phyloP scores from a whole-genome alignment of 2,888 invertebrate species.

The Polylopha cassiicola region DNA sequence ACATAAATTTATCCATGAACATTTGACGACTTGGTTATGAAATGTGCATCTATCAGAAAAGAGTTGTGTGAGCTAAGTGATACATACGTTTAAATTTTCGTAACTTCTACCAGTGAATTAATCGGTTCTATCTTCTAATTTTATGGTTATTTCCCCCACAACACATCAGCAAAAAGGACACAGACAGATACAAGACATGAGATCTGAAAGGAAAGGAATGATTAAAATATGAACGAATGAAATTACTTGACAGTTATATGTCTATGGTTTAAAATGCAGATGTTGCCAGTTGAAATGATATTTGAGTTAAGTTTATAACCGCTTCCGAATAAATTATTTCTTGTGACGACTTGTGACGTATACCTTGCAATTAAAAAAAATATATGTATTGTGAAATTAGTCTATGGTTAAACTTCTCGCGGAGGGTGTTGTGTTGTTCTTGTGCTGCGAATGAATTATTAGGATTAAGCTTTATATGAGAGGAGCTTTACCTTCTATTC shows the following conservation, averaged over 20 bases:
- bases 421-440: conserved; percentile 10
- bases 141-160: conserved; percentile 18
- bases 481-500: conserved; percentile 17
- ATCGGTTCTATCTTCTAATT: conserved; percentile 1
- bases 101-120: not conserved
- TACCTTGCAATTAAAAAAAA: not conserved
- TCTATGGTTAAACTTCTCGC: conserved; percentile 19
- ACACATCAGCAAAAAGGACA: conserved; percentile 17
- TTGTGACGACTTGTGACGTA: conserved; percentile 8
- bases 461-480: conserved; percentile 3
- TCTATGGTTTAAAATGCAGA: conserved; percentile 1
- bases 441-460: conserved; percentile 13
- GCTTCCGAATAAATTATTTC: not conserved
- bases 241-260: not conserved
- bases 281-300: not conserved
- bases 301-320: conserved; percentile 4
- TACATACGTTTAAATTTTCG: conserved; percentile 11
- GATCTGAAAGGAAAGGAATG: conserved; percentile 4
- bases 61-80: not conserved
- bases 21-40: not conserved
- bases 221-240: conserved; percentile 2
- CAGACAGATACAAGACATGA: too few species aligned
- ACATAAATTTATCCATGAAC: conserved; percentile 3
- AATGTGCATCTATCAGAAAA: not conserved
- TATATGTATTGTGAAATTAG: conserved; percentile 2